These are phyloP conservation scores for Ellobium chinense DNA, from an alignment of 2,888 invertebrate genomes.

Conservation along the genomic window DNA sequence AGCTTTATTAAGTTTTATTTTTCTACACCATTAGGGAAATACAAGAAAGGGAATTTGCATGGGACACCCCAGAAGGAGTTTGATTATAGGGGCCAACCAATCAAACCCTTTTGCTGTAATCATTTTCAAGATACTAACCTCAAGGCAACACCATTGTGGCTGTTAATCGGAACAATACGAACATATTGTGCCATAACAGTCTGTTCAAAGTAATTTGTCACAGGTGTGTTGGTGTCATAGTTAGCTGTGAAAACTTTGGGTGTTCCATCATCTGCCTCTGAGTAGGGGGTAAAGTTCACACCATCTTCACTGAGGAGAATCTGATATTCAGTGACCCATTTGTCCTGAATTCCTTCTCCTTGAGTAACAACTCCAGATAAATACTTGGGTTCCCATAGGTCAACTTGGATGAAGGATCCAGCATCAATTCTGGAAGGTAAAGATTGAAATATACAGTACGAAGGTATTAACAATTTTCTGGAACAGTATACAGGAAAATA, in stretches of 20 bases:
- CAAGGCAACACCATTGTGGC: constrained; percentile 37
- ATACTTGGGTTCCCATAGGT: constrained; percentile 57
- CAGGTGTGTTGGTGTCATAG: constrained; percentile 31
- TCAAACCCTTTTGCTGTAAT: no score
- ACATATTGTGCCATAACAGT: constrained; percentile 43
- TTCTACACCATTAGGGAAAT: no score
- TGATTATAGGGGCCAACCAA: no score
- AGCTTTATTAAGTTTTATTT: no score
- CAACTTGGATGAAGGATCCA: constrained; percentile 61
- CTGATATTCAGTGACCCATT: constrained; percentile 59
- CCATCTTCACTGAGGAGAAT: constrained; percentile 61
- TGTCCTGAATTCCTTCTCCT: constrained; percentile 58
- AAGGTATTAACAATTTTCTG: no score
- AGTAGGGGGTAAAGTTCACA: constrained; percentile 54
- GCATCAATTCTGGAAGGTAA: no score
- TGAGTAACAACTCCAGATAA: constrained; percentile 64
- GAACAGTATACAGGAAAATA: no score
- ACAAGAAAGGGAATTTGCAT: no score
- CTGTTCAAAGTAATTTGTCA: constrained; percentile 39
- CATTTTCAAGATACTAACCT: no score
- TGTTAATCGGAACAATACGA: constrained; percentile 45
- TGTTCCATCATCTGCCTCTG: constrained; percentile 41
- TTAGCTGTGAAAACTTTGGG: constrained; percentile 44
- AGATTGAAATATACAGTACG: no score
- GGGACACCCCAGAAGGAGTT: no score